Evolutionary conservation across 2,888 invertebrate genomes (phyloP).

Genomic region (Amiota minor): DNA sequence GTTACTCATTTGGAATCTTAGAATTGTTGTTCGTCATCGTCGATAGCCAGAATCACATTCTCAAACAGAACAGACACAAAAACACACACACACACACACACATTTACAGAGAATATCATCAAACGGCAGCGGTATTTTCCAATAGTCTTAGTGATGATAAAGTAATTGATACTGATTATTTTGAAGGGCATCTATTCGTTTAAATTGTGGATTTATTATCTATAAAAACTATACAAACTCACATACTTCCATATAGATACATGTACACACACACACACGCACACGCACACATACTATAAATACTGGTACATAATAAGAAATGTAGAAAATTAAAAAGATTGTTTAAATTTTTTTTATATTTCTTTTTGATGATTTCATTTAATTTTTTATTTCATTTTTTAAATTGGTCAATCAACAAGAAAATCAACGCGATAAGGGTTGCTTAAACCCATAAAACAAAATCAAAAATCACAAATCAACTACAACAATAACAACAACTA

Average conservation of each 20-base stretch:
- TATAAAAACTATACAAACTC: not conserved
- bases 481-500: no score
- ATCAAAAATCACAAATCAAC: no score
- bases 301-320: no score
- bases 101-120: not conserved
- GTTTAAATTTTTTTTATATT: no score
- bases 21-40: not conserved
- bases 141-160: conserved; percentile 29
- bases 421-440: no score
- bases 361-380: no score
- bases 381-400: no score
- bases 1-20: no score
- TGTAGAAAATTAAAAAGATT: no score
- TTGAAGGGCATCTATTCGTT: conserved; percentile 58
- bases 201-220: not conserved
- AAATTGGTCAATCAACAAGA: no score
- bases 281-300: no score
- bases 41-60: not conserved
- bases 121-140: conserved; percentile 6
- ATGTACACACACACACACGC: not conserved
- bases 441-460: no score
- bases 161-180: conserved; percentile 59
- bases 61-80: not conserved
- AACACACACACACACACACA: not conserved
- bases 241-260: not conserved